These are phyloP conservation scores for Pollicipes pollicipes DNA, from an alignment of 1,140 invertebrate genomes.

Conservation along the genomic window DNA sequence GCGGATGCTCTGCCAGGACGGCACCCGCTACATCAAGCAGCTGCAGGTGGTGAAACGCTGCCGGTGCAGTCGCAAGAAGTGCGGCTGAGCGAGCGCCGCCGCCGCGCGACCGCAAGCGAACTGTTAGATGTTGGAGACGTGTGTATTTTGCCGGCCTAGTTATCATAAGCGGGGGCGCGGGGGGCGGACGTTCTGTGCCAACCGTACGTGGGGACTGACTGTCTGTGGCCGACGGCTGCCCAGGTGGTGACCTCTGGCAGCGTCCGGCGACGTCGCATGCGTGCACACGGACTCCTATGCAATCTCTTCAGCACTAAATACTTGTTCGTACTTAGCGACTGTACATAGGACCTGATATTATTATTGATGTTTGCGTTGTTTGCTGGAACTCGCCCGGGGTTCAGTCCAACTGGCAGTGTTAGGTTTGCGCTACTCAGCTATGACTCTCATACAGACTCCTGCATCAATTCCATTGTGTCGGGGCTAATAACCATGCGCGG, in stretches of 20 bases:
- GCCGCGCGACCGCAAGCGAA: neutral
- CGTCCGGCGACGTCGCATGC: neutral
- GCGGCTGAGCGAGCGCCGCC: neutral
- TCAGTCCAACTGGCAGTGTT: neutral
- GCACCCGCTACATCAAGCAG: conserved; percentile 76
- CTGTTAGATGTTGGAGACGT: neutral
- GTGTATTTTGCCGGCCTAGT: neutral
- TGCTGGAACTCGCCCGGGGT: neutral
- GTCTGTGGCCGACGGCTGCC: too few species aligned
- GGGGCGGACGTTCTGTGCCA: neutral
- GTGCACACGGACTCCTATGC: neutral
- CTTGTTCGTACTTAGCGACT: neutral
- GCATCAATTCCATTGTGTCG: neutral
- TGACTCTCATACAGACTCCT: neutral
- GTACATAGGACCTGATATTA: neutral
- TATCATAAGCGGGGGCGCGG: neutral
- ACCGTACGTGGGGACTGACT: neutral
- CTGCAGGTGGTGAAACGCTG: conserved; percentile 89
- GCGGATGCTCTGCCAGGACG: conserved; percentile 76
- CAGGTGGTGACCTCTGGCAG: neutral
- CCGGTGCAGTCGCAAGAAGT: conserved; percentile 23
- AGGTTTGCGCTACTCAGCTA: neutral
- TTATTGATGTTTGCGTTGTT: neutral
- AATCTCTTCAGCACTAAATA: neutral
- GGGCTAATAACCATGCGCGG: too few species aligned